Conservation (phyloP, 2,797 vertebrate species). For the Anguilla obscura region DNA sequence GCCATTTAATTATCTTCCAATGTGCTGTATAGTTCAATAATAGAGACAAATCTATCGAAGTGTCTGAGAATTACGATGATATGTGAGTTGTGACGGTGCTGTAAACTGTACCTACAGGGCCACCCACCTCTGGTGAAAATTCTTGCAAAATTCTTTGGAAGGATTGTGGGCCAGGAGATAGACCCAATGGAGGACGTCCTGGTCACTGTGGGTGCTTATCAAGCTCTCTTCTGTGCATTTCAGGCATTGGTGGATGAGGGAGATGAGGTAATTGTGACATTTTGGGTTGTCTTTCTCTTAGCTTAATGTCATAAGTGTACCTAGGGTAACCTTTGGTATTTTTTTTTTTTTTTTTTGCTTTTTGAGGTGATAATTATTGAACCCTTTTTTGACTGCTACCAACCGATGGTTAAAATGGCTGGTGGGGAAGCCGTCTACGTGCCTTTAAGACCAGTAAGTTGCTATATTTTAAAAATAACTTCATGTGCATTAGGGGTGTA, state of each 20-base stretch:
- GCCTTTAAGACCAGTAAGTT: conserved; percentile 79
- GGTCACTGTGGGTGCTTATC: conserved; percentile 90
- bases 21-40: background rate
- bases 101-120: conserved; percentile 70
- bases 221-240: conserved; percentile 87
- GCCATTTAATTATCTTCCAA: background rate
- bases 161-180: conserved; percentile 78
- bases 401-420: conserved; percentile 89
- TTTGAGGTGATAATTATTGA: conserved; percentile 92
- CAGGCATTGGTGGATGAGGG: conserved; percentile 89
- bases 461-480: conserved; percentile 1
- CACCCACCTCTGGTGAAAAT: conserved; percentile 82
- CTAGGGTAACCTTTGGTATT: background rate
- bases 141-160: conserved; percentile 83
- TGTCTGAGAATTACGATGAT: background rate
- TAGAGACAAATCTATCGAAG: background rate
- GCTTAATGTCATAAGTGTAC: background rate
- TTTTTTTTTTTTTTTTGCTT: background rate
- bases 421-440: conserved; percentile 84
- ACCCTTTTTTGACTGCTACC: conserved; percentile 94
- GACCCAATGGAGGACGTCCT: conserved; percentile 83
- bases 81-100: background rate
- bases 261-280: conserved; percentile 78
- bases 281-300: background rate
- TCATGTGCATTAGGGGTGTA: background rate